phyloP scores from a whole-genome alignment of 2,113 vertebrate species.

The Seriola dumerili region DNA sequence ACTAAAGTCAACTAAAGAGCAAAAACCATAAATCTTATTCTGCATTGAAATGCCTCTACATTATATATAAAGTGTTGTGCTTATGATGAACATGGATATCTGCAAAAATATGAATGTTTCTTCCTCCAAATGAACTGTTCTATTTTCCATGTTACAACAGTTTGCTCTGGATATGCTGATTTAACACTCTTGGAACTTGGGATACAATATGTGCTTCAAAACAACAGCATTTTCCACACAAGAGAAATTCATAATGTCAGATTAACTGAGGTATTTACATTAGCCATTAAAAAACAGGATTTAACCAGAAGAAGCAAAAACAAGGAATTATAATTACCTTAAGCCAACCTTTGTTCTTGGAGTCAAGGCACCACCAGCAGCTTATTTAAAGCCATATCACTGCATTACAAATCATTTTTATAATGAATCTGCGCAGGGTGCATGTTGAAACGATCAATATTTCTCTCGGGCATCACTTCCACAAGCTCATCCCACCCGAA shows the following conservation, averaged over 20 bases:
- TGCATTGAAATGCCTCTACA: background rate
- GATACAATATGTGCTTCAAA: background rate
- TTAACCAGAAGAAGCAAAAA: background rate
- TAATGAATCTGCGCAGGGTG: background rate
- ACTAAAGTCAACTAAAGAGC: background rate
- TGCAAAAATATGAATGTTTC: background rate
- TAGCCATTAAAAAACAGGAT: background rate
- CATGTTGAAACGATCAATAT: constrained; percentile 60
- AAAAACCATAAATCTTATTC: background rate
- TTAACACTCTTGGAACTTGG: background rate
- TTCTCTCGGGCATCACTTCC: constrained; percentile 70
- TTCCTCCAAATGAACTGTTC: background rate
- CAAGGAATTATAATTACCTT: background rate
- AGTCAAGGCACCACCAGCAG: background rate
- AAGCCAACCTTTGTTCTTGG: background rate
- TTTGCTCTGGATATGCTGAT: background rate
- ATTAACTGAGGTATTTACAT: background rate
- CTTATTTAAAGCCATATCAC: background rate
- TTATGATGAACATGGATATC: background rate
- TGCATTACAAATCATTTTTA: background rate
- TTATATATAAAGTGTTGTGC: background rate
- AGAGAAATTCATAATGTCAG: background rate
- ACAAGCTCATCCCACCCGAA: constrained; percentile 78
- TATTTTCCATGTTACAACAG: background rate
- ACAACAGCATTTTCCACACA: background rate